phyloP scores from a whole-genome alignment of 2,797 vertebrate species.

The Propithecus perrieri region DNA sequence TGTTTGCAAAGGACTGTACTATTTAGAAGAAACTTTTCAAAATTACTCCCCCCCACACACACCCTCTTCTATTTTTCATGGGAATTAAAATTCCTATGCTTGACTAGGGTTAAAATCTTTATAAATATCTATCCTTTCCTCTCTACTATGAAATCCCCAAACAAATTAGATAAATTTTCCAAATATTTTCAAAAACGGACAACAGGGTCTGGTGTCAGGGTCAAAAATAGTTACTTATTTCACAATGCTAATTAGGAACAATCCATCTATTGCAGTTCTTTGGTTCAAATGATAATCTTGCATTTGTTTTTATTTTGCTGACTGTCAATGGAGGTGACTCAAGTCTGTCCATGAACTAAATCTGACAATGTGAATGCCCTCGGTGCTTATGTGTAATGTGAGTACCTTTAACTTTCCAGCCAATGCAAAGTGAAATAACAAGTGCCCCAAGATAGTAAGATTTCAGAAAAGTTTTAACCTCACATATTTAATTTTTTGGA shows the following conservation, averaged over 20 bases:
- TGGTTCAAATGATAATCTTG: slow-evolving; percentile 22
- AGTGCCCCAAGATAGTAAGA: background rate
- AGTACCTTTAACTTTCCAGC: background rate
- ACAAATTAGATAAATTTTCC: slow-evolving; percentile 60
- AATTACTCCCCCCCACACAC: accelerated
- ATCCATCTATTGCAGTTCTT: slow-evolving; percentile 18
- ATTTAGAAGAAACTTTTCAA: slow-evolving; percentile 21
- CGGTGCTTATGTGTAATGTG: background rate
- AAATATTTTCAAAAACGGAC: slow-evolving; percentile 66
- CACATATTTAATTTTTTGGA: background rate
- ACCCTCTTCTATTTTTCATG: background rate
- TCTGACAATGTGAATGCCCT: background rate
- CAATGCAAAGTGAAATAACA: background rate
- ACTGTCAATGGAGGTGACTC: slow-evolving; percentile 23
- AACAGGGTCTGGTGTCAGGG: slow-evolving; percentile 37
- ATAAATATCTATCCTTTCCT: slow-evolving; percentile 50
- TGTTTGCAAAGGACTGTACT: background rate
- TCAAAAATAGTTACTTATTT: slow-evolving; percentile 52
- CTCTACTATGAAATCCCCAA: slow-evolving; percentile 7
- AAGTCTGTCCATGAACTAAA: background rate
- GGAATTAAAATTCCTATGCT: background rate
- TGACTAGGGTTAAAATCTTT: slow-evolving; percentile 2
- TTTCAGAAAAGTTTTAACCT: background rate
- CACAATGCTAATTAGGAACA: slow-evolving; percentile 63
- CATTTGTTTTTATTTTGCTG: slow-evolving; percentile 55